These are phyloP conservation scores for Brotula barbata DNA, from an alignment of 2,797 vertebrate species.

Conservation along the genomic window DNA sequence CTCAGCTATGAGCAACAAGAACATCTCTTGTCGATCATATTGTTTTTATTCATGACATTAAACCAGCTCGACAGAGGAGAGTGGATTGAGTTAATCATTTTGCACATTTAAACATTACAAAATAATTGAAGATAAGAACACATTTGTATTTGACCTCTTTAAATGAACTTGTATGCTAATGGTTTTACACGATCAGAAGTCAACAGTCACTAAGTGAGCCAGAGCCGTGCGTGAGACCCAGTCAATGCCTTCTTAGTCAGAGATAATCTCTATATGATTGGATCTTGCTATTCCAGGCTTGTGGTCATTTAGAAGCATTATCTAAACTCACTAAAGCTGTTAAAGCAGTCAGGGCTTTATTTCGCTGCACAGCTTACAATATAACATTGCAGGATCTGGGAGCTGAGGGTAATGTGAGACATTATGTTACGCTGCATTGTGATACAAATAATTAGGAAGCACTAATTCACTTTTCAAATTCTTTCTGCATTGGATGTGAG, in stretches of 20 bases:
- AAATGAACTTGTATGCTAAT: not conserved
- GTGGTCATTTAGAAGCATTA: constrained; percentile 43
- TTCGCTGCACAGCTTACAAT: constrained; percentile 16
- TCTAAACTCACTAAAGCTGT: constrained; percentile 52
- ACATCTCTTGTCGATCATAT: constrained; percentile 2
- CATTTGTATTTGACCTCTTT: not conserved
- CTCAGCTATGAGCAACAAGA: not conserved
- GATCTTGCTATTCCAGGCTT: constrained; percentile 51
- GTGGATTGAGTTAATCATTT: not conserved
- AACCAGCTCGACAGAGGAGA: not conserved
- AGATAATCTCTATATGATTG: constrained; percentile 52
- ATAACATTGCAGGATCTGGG: constrained; percentile 8
- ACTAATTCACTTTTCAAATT: not conserved
- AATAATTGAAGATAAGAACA: not conserved
- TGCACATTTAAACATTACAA: not conserved
- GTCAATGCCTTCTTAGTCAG: constrained; percentile 23
- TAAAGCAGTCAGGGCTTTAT: constrained; percentile 45
- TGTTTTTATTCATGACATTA: not conserved
- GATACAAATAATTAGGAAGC: not conserved
- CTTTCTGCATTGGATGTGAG: not conserved
- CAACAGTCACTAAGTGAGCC: not conserved
- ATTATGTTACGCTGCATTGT: not conserved
- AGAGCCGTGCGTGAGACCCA: constrained; percentile 3
- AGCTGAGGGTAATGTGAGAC: not conserved
- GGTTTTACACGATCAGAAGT: constrained; percentile 6